phyloP scores from a whole-genome alignment of 2,888 invertebrate genomes.

The Phytoseiulus persimilis region DNA sequence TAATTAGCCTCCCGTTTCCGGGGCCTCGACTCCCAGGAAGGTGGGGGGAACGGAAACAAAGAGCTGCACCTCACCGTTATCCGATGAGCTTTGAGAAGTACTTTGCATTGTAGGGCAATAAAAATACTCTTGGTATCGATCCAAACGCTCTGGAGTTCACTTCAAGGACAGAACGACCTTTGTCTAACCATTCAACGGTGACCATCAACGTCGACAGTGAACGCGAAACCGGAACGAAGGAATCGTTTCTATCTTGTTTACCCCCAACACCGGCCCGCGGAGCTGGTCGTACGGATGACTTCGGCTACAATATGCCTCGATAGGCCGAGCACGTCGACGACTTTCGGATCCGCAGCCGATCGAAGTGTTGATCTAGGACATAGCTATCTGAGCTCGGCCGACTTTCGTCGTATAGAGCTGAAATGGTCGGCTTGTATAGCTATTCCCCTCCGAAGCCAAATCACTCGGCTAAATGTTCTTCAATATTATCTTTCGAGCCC shows the following conservation, averaged over 20 bases:
- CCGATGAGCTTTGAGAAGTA: no score
- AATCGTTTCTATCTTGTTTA: not conserved
- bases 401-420: not conserved
- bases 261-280: not conserved
- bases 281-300: not conserved
- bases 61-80: no score
- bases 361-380: not conserved
- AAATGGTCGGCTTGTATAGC: not conserved
- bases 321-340: not conserved
- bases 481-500: not conserved
- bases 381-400: not conserved
- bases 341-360: not conserved
- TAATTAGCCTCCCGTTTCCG: not conserved
- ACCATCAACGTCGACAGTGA: not conserved
- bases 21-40: not conserved
- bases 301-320: not conserved
- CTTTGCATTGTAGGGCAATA: no score
- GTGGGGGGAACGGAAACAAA: no score
- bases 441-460: not conserved
- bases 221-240: not conserved
- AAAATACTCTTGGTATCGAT: no score
- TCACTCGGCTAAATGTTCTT: not conserved
- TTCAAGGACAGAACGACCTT: not conserved
- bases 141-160: no score
- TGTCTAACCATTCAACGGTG: not conserved